Evolutionary conservation across 2,797 vertebrate species (phyloP).

Genomic region (Cirrhinus molitorella): DNA sequence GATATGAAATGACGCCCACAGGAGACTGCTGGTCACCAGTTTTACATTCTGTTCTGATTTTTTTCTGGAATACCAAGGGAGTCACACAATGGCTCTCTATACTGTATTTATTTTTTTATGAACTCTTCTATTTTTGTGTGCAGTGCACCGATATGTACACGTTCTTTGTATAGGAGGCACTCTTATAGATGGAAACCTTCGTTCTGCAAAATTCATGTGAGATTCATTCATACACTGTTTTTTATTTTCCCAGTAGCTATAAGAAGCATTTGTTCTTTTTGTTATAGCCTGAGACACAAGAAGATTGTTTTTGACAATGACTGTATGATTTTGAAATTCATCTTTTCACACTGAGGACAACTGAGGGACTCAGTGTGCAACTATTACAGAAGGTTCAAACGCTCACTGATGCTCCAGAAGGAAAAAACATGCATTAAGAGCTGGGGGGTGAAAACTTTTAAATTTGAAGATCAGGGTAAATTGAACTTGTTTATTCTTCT

Average conservation of each 20-base stretch:
- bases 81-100: not conserved
- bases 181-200: not conserved
- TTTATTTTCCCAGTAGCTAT: not conserved
- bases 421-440: too few relatives aligned
- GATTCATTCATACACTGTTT: not conserved
- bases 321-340: too few relatives aligned
- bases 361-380: too few relatives aligned
- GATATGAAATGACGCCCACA: not conserved
- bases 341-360: too few relatives aligned
- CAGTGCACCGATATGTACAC: not conserved
- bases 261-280: not conserved
- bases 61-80: not conserved
- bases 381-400: too few relatives aligned
- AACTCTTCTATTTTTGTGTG: not conserved
- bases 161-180: not conserved
- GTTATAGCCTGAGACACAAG: too few relatives aligned
- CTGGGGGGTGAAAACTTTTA: too few relatives aligned
- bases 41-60: not conserved
- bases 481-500: too few relatives aligned
- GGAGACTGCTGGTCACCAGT: not conserved
- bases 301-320: not conserved
- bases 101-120: conserved; percentile 1
- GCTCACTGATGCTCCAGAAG: too few relatives aligned
- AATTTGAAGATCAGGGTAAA: too few relatives aligned
- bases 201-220: not conserved